Base-by-base conservation (phyloP, 2,113 vertebrate species). In the Eclectus roratus region DNA sequence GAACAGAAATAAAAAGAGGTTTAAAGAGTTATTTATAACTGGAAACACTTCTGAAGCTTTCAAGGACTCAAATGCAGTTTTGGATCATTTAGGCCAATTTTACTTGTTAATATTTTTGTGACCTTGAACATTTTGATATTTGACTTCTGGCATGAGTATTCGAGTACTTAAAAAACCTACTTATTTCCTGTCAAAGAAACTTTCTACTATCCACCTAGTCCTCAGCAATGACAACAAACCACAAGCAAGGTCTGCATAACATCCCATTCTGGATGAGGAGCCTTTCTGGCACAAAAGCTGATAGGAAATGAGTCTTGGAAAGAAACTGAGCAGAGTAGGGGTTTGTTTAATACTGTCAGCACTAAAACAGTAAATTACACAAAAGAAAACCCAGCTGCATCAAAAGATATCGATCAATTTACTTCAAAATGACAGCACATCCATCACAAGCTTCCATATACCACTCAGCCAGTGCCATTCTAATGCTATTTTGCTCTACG, bases 251-350 rank as follows among this genome's bases (percentile, higher is more conserved):
- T 28, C 56, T 80, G 74, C 2, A 0, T 11, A 47, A 71, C 13
- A 27, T 4, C 63, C 17, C 3, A 0, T 27, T 4, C 11, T 33
- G 58, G 52, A 41, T 4, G 24, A 19, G 23, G 7, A 29, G n/a
- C 16, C 60, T 47, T 56, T n/a, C 56, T 28, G 39, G 23, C 35
- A 24, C 9, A n/a, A 63, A 69, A 65, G 63, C 17, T 10, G 23
- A 33, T 27, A 39, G 24, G 39, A 52, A 86, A 28, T 2, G 14
- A 69, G 39, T 29, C 58, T 15, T 37, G 52, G 17, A 41, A 71
- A 77, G 25, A 21, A 84, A 72, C 3, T 13, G 46, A 46, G 63
- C 13, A 35, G 56, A 61, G 23, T 2, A 31, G 29, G 20, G 17
- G 3, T 29, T 63, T 50, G 31, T 70, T 80, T 33, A 24, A 14